A percentile compares a stretch with the other conserved stretches of the same genome.
Evolutionary conservation across 2,797 vertebrate species (phyloP).

Genomic region (Zalophus californianus): DNA sequence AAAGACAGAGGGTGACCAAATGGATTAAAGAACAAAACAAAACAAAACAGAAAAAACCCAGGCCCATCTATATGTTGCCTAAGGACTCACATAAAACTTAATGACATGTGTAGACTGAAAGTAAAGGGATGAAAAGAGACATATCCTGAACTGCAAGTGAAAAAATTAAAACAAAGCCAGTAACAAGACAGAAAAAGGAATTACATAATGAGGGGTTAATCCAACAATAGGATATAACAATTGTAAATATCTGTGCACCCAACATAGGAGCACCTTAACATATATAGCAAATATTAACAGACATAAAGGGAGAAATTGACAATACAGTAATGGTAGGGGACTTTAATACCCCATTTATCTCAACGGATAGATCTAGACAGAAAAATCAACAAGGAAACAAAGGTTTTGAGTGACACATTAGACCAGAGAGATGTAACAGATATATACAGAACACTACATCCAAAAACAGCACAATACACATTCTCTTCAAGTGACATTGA

Average conservation of each 20-base stretch:
- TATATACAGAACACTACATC: background rate
- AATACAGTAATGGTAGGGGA: background rate
- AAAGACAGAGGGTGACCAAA: background rate
- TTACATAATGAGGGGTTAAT: background rate
- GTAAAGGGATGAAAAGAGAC: background rate
- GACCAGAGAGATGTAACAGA: background rate
- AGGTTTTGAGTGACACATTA: background rate
- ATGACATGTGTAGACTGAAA: background rate
- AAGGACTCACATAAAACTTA: background rate
- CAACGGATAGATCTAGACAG: background rate
- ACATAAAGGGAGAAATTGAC: background rate
- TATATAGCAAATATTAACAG: background rate
- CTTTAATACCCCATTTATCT: background rate
- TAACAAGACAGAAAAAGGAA: background rate
- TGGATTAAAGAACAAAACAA: background rate
- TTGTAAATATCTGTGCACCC: background rate
- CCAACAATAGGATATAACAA: background rate
- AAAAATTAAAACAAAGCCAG: background rate
- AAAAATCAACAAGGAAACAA: background rate
- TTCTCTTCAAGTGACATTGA: background rate
- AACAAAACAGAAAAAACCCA: background rate
- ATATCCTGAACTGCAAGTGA: background rate
- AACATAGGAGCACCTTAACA: background rate
- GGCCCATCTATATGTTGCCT: background rate
- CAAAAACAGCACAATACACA: background rate